Evolutionary conservation across 2,113 vertebrate genomes (phyloP), one percentile per base, ranked within the genome.

Genomic region (Ia io): DNA sequence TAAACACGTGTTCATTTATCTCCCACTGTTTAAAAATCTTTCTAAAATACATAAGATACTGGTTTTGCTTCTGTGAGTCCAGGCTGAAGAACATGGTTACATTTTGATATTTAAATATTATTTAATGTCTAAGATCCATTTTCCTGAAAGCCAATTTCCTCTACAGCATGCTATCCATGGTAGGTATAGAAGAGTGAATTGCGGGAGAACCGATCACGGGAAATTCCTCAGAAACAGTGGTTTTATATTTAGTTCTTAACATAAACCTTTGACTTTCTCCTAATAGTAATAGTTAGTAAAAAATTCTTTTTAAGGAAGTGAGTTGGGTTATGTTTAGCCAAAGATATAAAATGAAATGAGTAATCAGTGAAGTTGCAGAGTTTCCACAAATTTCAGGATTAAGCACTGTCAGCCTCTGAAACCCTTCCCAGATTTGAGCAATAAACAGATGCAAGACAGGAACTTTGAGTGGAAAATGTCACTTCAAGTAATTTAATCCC

Each of bases 241-340:
- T 35, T 59, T 79, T 84, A 16, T 83, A 42, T 71, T 90, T 69
- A 56, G 80, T 74, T 92, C 9, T 20, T 79, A 76, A 69, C 12
- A 65, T 35, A 20, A 85, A 88, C 13, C 80, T 70, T 28, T 44
- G 40, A 11, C 42, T 70, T 88, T 93, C 40, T 88, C 67, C 30
- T 49, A 78, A 71, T 67, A 78, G 35, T 51, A 69, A 63, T 22
- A 40, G 14, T 18, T 25, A 37, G 44, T 37, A 47, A 77, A 91
- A 67, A 71, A 17, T 83, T 53, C 6, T 76, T 82, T 91, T 74
- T 37, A 93, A 95, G 89, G 23, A 91, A 85, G 74, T 40, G 22
- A 37, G 9, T 40, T 51, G n/a, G 18, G 25, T 61, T 76, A 37
- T 35, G 16, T 78, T 96, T 96, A 86, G 69, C 78, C 53, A 49